Evolutionary conservation across 2,888 invertebrate species (phyloP).

Genomic region (Lasioglossum leucozonium): DNA sequence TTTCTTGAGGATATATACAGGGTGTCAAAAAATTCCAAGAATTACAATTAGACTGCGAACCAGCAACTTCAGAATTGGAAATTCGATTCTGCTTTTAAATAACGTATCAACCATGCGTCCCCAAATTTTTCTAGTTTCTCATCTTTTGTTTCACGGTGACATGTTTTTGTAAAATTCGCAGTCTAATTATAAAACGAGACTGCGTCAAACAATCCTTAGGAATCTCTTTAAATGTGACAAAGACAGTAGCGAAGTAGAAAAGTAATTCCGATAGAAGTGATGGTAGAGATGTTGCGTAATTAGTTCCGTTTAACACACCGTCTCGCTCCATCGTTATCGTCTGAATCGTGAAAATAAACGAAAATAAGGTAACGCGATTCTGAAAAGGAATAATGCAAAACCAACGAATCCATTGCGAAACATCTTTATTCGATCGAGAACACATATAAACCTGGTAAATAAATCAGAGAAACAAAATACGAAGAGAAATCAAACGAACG

Average conservation of each 20-base stretch:
- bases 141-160: background rate
- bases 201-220: too few species aligned
- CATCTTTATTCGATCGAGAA: conserved; percentile 66
- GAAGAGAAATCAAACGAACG: background rate
- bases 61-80: background rate
- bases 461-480: conserved; percentile 27
- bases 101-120: background rate
- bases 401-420: conserved; percentile 58
- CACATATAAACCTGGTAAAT: conserved; percentile 48
- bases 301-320: background rate
- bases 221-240: background rate
- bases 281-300: too few species aligned
- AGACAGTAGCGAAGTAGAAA: background rate
- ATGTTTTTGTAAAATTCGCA: background rate
- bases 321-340: background rate
- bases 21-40: background rate
- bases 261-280: background rate
- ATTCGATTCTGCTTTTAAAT: background rate
- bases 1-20: background rate
- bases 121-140: background rate
- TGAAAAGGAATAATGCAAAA: conserved; percentile 22
- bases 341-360: background rate
- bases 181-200: too few species aligned
- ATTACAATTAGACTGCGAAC: background rate
- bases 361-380: background rate